A percentile compares a stretch with the other conserved stretches of the same genome.
These are phyloP conservation scores for Prionace glauca DNA, from an alignment of 2,797 vertebrate genomes.

Conservation along the genomic window DNA sequence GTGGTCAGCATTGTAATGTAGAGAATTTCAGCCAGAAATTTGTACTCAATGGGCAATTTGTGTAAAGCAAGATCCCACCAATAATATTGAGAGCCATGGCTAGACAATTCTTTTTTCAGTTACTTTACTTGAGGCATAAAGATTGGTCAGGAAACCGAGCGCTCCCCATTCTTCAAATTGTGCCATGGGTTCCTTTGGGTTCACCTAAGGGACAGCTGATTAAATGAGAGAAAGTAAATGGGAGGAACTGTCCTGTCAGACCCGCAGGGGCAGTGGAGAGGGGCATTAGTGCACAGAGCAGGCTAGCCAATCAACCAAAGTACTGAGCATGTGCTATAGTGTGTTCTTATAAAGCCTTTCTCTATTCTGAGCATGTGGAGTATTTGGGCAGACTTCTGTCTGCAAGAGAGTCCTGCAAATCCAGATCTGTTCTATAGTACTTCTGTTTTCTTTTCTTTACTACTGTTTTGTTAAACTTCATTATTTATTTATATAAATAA, in stretches of 20 bases:
- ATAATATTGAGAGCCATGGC: no score
- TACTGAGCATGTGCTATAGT: neutral
- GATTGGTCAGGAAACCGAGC: neutral
- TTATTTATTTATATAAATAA: no score
- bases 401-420: no score
- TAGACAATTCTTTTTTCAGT: no score
- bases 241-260: neutral
- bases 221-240: neutral
- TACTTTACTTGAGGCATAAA: neutral
- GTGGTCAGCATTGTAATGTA: neutral
- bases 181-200: neutral
- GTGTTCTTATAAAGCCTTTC: no score
- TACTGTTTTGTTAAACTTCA: no score
- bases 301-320: neutral
- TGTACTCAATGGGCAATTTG: neutral
- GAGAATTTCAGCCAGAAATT: neutral
- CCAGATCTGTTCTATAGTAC: no score
- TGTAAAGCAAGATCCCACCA: no score
- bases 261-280: neutral
- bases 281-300: neutral
- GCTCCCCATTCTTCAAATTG: neutral
- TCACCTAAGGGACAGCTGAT: neutral
- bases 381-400: no score
- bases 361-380: no score
- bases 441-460: no score